Base-by-base conservation (phyloP, 2,888 invertebrate genomes). In the Diachrysia chrysitis region DNA sequence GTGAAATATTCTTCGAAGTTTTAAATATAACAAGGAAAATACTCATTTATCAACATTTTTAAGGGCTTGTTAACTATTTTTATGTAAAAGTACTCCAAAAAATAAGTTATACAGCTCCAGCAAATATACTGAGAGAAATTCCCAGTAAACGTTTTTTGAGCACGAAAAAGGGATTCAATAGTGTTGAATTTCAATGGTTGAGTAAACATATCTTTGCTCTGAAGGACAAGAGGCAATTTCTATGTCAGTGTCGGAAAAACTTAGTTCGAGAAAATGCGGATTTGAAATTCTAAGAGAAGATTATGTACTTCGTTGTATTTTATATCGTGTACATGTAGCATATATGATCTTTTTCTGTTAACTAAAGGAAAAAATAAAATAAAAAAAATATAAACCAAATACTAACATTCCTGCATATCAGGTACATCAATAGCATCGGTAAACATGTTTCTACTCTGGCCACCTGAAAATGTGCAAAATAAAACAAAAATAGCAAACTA, bases 381-480 rank as follows among this genome's bases (percentile, higher is more conserved):
- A 64, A 79, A 72, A 70, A 76, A 86, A 67, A 78, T 76, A 83
- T 73, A 81, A 76, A 81, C 79, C 78, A 78, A 83, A 87, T 95
- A 95, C 95, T 94, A 94, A 95, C 95, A 85, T 85, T 95, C 93
- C 83, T 94, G 94, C 91, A 95, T 91, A 83, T 94, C 93, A 55
- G 94, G 94, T 60, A 95, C 93, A 78, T 94, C 95, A 71, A 94
- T 90, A 87, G 90, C 90, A 61, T 95, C 90, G 66, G 88, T 83
- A 86, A 94, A 93, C 76, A 89, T 84, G 76, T 89, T 92, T 92
- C 84, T 94, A 89, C 73, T 89, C 79, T 89, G 89, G 71, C 77
- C 79, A 89, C 87, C 95, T 95, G 95, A 78, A 96, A 95, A 85
- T 85, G 82, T 85, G 80, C 66, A 79, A 79, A 78, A 86, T 75